Conservation (phyloP, 2,113 vertebrate genomes). For the Siniperca knerii region DNA sequence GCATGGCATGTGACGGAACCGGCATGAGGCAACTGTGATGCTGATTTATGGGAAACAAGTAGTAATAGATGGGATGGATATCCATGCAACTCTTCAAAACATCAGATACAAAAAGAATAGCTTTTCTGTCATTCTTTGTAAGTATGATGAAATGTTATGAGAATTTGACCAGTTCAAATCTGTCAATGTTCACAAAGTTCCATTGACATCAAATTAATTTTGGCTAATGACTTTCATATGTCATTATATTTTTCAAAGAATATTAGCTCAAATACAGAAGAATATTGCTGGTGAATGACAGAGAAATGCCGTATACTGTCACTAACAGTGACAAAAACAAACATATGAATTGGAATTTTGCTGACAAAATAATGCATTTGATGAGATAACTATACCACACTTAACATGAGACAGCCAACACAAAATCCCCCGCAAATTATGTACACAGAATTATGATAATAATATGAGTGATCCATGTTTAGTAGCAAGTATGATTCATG, state of each 20-base stretch:
- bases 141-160: not conserved
- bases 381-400: conserved; percentile 35
- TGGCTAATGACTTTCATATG: not conserved
- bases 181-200: conserved; percentile 9
- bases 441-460: conserved; percentile 68
- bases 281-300: conserved; percentile 63
- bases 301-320: conserved; percentile 52
- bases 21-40: conserved; percentile 79
- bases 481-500: conserved; percentile 42
- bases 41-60: conserved; percentile 78
- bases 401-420: conserved; percentile 67
- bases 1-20: conserved; percentile 77
- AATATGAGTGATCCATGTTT: conserved; percentile 80
- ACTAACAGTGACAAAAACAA: conserved; percentile 28
- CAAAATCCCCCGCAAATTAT: conserved; percentile 39
- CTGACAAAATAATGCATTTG: conserved; percentile 21
- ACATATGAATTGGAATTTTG: conserved; percentile 23
- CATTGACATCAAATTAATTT: not conserved
- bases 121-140: conserved; percentile 72
- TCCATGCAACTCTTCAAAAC: conserved; percentile 66
- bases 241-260: conserved; percentile 6
- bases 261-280: conserved; percentile 6
- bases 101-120: conserved; percentile 35
- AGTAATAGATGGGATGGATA: conserved; percentile 69
- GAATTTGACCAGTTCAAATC: conserved; percentile 2